Evolutionary conservation across 2,888 invertebrate species (phyloP).

Genomic region (Branchinecta sandiegonensis): DNA sequence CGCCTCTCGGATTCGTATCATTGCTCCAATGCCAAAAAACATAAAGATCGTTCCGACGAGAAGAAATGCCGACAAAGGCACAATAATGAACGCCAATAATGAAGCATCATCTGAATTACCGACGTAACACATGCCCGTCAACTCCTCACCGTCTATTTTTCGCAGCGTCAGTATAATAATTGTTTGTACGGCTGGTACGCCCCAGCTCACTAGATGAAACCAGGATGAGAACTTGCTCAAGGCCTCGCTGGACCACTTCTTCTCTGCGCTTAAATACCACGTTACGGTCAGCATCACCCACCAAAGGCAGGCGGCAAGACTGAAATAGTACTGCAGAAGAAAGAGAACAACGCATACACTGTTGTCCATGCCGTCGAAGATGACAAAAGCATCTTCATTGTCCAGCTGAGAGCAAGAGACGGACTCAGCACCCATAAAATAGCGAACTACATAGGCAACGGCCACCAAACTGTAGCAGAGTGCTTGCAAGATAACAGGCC

Average conservation of each 20-base stretch:
- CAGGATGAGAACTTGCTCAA: slow-evolving; percentile 35
- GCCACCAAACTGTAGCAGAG: slow-evolving; percentile 36
- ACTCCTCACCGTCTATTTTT: slow-evolving; percentile 43
- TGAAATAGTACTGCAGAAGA: slow-evolving; percentile 59
- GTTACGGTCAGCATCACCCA: slow-evolving; percentile 40
- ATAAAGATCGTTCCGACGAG: slow-evolving; percentile 34
- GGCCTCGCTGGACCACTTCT: slow-evolving; percentile 30
- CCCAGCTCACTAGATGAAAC: slow-evolving; percentile 37
- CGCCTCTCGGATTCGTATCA: slow-evolving; percentile 31
- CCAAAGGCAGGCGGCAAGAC: slow-evolving; percentile 53
- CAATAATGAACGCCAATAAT: slow-evolving; percentile 33
- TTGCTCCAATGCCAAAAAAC: slow-evolving; percentile 34
- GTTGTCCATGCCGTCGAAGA: slow-evolving; percentile 40
- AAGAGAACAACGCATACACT: slow-evolving; percentile 53
- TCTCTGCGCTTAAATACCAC: slow-evolving; percentile 36
- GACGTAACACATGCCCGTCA: slow-evolving; percentile 69
- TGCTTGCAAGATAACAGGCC: slow-evolving; percentile 36
- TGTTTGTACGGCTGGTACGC: slow-evolving; percentile 35
- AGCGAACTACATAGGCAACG: slow-evolving; percentile 39
- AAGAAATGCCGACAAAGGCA: slow-evolving; percentile 34
- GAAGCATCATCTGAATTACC: slow-evolving; percentile 40
- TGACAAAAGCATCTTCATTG: slow-evolving; percentile 37
- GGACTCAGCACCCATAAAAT: slow-evolving; percentile 41
- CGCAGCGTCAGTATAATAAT: slow-evolving; percentile 35
- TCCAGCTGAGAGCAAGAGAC: slow-evolving; percentile 36